Evolutionary conservation across 2,888 invertebrate genomes (phyloP).

Genomic region (Leptura quadrifasciata): DNA sequence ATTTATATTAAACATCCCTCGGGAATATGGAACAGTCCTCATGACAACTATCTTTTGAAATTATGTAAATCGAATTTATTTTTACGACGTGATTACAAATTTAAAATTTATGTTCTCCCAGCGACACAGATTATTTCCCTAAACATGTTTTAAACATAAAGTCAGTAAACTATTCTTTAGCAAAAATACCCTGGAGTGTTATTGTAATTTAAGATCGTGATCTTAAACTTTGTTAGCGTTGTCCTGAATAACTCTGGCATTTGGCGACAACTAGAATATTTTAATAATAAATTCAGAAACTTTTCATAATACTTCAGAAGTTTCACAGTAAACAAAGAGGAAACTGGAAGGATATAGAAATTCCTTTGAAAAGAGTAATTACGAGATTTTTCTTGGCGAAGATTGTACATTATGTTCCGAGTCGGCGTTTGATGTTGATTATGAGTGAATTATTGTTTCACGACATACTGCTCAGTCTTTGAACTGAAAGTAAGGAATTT

Average conservation of each 20-base stretch:
- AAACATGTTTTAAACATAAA: constrained; percentile 37
- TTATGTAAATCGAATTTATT: constrained; percentile 24
- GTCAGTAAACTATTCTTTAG: constrained; percentile 38
- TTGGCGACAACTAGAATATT: constrained; percentile 54
- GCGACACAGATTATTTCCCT: constrained; percentile 29
- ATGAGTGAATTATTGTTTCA: background rate
- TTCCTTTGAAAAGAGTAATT: constrained; percentile 23
- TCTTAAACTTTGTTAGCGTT: constrained; percentile 50
- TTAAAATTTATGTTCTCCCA: constrained; percentile 25
- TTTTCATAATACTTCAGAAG: constrained; percentile 37
- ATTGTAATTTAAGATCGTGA: constrained; percentile 55
- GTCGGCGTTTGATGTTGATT: background rate
- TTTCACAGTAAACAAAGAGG: constrained; percentile 38
- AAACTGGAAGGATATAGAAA: constrained; percentile 14
- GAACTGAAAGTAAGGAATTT: background rate
- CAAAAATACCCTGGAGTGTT: constrained; percentile 43
- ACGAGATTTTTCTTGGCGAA: constrained; percentile 12
- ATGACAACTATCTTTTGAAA: background rate
- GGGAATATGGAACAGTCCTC: background rate
- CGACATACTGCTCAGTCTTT: background rate
- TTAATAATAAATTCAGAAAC: constrained; percentile 54
- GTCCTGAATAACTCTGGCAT: constrained; percentile 46
- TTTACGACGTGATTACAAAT: constrained; percentile 32
- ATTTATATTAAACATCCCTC: background rate
- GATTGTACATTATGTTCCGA: background rate